Evolutionary conservation across 2,113 vertebrate genomes (phyloP).

Genomic region (Myrmecobius fasciatus): DNA sequence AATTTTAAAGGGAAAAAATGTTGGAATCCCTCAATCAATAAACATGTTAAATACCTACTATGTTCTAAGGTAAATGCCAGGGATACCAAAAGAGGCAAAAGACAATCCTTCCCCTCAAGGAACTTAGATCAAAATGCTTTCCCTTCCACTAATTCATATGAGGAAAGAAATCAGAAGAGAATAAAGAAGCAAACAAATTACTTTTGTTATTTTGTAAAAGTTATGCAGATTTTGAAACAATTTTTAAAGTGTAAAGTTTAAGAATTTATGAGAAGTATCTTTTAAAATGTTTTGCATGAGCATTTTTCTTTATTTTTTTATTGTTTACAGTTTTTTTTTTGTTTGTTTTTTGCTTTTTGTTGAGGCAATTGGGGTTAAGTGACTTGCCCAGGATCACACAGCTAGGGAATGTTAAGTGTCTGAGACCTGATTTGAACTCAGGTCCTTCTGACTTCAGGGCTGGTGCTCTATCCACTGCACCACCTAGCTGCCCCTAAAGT

Average conservation of each 20-base stretch:
- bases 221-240: neutral
- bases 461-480: too few species aligned
- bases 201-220: neutral
- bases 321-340: neutral
- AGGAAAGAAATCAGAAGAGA: neutral
- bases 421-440: too few species aligned
- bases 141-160: neutral
- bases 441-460: too few species aligned
- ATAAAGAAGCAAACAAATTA: neutral
- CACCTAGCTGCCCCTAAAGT: too few species aligned
- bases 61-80: neutral
- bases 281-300: neutral
- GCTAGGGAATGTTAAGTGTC: too few species aligned
- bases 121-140: neutral
- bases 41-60: neutral
- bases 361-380: too few species aligned
- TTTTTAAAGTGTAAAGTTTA: neutral
- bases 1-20: too few species aligned
- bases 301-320: too few species aligned
- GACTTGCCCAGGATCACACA: too few species aligned
- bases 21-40: neutral
- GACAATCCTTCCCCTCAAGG: neutral
- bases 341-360: too few species aligned
- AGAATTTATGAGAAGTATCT: neutral
- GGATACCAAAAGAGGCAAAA: neutral